phyloP scores from a whole-genome alignment of 92 coral and sea anemone genomes.

The Epizoanthus ramosus region DNA sequence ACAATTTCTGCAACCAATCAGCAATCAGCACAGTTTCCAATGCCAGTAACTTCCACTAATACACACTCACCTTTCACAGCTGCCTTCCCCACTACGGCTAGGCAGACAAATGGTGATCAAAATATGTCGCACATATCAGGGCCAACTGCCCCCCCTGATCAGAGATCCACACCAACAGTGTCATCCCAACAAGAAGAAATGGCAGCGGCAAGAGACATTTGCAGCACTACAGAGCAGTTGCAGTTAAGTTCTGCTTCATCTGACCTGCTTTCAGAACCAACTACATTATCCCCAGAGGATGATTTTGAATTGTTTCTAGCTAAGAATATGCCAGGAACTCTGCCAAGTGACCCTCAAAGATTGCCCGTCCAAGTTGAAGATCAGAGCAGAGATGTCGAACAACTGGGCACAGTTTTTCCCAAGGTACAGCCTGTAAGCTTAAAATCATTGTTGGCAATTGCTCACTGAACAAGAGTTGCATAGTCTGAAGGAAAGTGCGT shows the following conservation, averaged over 20 bases:
- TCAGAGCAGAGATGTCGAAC: not conserved
- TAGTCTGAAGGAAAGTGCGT: no score
- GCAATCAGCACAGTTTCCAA: not conserved
- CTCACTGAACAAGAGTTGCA: no score
- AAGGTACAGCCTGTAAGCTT: slow-evolving; percentile 12
- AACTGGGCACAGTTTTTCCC: no score
- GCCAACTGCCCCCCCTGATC: slow-evolving; percentile 10
- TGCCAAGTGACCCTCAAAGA: not conserved
- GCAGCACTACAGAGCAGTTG: not conserved
- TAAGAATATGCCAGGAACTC: slow-evolving; percentile 2
- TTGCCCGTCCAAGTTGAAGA: slow-evolving; percentile 9
- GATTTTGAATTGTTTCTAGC: slow-evolving; percentile 24
- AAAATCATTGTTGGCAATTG: not conserved
- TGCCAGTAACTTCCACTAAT: not conserved
- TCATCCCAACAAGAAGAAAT: not conserved
- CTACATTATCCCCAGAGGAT: slow-evolving; percentile 1
- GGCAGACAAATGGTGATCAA: not conserved
- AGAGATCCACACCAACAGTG: not conserved
- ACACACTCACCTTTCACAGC: slow-evolving; percentile 18
- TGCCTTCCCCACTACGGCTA: slow-evolving; percentile 15
- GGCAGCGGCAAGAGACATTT: not conserved
- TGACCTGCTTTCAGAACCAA: not conserved
- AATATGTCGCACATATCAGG: not conserved
- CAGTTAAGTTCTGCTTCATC: not conserved
- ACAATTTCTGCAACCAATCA: not conserved